Evolutionary conservation across 1,140 invertebrate species (phyloP).

Genomic region (Trachymyrmex cornetzi): DNA sequence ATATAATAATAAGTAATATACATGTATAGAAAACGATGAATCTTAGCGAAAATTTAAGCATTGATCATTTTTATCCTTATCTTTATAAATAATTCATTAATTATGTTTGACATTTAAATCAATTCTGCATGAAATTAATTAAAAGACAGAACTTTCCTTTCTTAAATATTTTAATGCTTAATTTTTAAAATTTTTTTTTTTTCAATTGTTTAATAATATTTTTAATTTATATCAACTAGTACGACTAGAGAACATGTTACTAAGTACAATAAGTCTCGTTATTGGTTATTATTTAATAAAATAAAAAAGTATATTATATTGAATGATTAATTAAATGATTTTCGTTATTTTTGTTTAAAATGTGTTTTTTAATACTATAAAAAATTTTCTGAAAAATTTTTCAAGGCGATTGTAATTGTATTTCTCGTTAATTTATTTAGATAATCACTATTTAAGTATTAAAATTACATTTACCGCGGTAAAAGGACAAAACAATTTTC

Average conservation of each 20-base stretch:
- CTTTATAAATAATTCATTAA: neutral
- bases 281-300: neutral
- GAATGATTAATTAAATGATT: neutral
- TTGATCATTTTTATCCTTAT: neutral
- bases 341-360: neutral
- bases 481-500: neutral
- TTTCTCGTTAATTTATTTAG: neutral
- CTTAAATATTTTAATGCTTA: neutral
- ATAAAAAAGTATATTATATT: neutral
- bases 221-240: neutral
- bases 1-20: neutral
- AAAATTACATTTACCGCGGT: neutral
- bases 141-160: neutral
- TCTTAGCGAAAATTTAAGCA: neutral
- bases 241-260: no score
- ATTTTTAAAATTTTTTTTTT: neutral
- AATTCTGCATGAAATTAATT: neutral
- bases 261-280: no score
- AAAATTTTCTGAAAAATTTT: constrained; percentile 11
- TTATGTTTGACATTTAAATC: neutral
- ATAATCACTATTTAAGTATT: neutral
- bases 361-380: neutral
- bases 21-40: neutral
- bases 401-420: neutral
- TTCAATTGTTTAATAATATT: neutral